These are phyloP conservation scores for Campaea margaritaria DNA, from an alignment of 2,888 invertebrate genomes.

Conservation along the genomic window DNA sequence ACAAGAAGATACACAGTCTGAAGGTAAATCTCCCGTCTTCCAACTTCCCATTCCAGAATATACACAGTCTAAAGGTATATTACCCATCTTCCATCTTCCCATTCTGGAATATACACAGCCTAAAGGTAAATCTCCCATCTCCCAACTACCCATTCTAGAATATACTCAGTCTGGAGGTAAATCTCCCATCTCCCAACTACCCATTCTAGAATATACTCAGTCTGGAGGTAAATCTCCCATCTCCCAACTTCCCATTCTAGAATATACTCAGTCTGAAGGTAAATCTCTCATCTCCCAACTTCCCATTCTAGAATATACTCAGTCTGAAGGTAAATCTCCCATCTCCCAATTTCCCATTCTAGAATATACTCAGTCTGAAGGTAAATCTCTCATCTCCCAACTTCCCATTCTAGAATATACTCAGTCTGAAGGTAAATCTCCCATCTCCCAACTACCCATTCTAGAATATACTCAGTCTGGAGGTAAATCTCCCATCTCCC, in stretches of 20 bases:
- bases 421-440: constrained; percentile 45
- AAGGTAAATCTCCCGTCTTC: constrained; percentile 1
- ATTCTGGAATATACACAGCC: constrained; percentile 66
- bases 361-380: constrained; percentile 63
- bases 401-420: constrained; percentile 57
- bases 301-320: constrained; percentile 62
- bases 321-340: constrained; percentile 37
- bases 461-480: constrained; percentile 65
- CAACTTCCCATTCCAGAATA: constrained; percentile 50
- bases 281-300: too few relatives aligned
- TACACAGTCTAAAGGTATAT: constrained; percentile 53
- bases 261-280: constrained; percentile 61
- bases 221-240: constrained; percentile 3
- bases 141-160: constrained; percentile 48
- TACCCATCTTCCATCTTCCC: too few relatives aligned
- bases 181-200: too few relatives aligned
- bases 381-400: neutral
- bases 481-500: constrained; percentile 1
- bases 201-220: constrained; percentile 66
- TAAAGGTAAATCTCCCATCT: constrained; percentile 3
- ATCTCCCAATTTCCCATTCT: too few relatives aligned
- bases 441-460: too few relatives aligned
- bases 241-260: constrained; percentile 27
- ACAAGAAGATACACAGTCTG: constrained; percentile 69
- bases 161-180: constrained; percentile 54